Percentiles rank a stretch among this genome's conserved stretches.
These are phyloP conservation scores for Acrobasis repandana DNA, from an alignment of 2,888 invertebrate species.

Conservation along the genomic window DNA sequence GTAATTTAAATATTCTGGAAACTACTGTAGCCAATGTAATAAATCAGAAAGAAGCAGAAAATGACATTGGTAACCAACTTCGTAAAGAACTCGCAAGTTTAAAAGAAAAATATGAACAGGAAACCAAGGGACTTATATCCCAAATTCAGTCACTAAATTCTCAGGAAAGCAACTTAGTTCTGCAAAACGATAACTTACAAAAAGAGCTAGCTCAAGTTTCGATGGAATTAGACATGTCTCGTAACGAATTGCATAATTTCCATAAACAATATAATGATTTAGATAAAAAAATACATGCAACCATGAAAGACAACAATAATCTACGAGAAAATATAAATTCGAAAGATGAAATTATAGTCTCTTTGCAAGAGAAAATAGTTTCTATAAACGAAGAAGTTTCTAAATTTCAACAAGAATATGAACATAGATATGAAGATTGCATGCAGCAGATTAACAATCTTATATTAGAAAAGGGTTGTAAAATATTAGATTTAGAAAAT, in stretches of 20 bases:
- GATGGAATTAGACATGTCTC: slow-evolving; percentile 12
- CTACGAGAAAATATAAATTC: slow-evolving; percentile 29
- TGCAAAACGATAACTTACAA: slow-evolving; percentile 13
- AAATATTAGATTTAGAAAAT: slow-evolving; percentile 32
- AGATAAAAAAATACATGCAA: slow-evolving; percentile 31
- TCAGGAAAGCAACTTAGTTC: background rate
- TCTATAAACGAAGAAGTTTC: slow-evolving; percentile 26
- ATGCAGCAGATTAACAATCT: slow-evolving; percentile 35
- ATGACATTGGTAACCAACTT: slow-evolving; percentile 34
- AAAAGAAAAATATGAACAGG: slow-evolving; percentile 31
- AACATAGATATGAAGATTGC: slow-evolving; percentile 22
- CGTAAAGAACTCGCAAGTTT: slow-evolving; percentile 31
- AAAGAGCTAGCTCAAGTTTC: slow-evolving; percentile 1
- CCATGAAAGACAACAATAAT: slow-evolving; percentile 31
- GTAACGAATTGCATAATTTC: slow-evolving; percentile 29
- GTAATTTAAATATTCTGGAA: slow-evolving; percentile 49
- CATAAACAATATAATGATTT: slow-evolving; percentile 29
- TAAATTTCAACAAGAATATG: slow-evolving; percentile 21
- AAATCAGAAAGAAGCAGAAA: slow-evolving; percentile 41
- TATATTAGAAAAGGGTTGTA: slow-evolving; percentile 35
- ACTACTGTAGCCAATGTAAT: slow-evolving; percentile 39
- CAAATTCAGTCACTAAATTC: slow-evolving; percentile 1
- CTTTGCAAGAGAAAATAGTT: slow-evolving; percentile 33
- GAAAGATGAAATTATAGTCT: slow-evolving; percentile 34
- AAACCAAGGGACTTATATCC: slow-evolving; percentile 31